A percentile compares a stretch with the other conserved stretches of the same genome.
These are phyloP conservation scores for Hippocampus zosterae DNA, from an alignment of 2,113 vertebrate genomes.

Conservation along the genomic window DNA sequence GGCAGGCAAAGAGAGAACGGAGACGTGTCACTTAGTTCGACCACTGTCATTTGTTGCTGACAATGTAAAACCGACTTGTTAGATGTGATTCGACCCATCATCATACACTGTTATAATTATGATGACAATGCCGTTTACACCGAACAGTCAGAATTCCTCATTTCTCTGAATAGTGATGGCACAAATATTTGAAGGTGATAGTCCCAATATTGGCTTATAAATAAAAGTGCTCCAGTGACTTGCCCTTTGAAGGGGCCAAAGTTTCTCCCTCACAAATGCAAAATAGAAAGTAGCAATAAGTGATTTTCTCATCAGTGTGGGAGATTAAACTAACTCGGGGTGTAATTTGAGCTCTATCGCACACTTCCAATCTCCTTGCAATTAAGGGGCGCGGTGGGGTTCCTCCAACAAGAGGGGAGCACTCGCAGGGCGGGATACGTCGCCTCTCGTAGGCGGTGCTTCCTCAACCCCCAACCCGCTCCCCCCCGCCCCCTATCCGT, in stretches of 20 bases:
- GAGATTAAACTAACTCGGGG: slow-evolving; percentile 2
- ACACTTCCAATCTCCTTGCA: slow-evolving; percentile 9
- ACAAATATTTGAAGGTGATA: too few relatives aligned
- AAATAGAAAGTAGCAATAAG: neutral
- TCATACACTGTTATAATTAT: too few relatives aligned
- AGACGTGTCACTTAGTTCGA: neutral
- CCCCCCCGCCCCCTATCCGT: slow-evolving; percentile 19
- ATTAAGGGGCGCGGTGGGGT: slow-evolving; percentile 6
- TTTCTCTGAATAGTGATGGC: too few relatives aligned
- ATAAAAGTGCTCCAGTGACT: too few relatives aligned
- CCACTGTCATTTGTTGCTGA: neutral
- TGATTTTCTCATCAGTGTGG: neutral
- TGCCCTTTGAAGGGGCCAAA: too few relatives aligned
- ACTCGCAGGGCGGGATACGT: slow-evolving; percentile 30
- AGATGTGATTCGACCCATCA: neutral
- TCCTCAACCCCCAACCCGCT: slow-evolving; percentile 18
- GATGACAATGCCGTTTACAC: neutral
- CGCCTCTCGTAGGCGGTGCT: slow-evolving; percentile 47
- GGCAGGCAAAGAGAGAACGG: neutral
- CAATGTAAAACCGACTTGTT: neutral
- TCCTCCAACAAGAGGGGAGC: slow-evolving; percentile 3
- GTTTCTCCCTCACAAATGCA: neutral
- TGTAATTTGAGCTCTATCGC: slow-evolving; percentile 9
- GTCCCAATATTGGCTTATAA: too few relatives aligned
- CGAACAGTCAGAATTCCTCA: neutral